Evolutionary conservation across 1,140 invertebrate species (phyloP).

Genomic region (Drosophila yakuba): DNA sequence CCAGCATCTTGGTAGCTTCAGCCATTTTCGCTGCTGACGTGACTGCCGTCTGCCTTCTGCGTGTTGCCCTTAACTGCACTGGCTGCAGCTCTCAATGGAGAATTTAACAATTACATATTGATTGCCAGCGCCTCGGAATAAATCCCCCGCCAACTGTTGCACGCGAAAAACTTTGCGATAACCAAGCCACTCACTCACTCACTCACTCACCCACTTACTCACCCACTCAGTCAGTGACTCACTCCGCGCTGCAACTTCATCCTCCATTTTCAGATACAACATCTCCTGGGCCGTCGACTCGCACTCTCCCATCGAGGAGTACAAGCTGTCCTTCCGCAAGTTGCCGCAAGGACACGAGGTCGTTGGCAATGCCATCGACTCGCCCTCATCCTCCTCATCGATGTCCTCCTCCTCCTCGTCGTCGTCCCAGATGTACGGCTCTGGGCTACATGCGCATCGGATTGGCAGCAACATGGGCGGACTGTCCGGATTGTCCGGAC

Average conservation of each 20-base stretch:
- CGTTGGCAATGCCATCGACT: constrained; percentile 84
- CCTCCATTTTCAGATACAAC: constrained; percentile 86
- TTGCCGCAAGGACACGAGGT: constrained; percentile 85
- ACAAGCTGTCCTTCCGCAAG: constrained; percentile 88
- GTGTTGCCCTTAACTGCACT: constrained; percentile 35
- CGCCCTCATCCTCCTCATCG: constrained; percentile 84
- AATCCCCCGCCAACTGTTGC: constrained; percentile 73
- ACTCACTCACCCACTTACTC: background rate
- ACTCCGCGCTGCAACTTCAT: background rate
- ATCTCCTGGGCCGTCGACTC: constrained; percentile 89
- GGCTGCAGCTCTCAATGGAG: constrained; percentile 40
- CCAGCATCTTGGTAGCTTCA: background rate
- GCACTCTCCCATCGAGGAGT: constrained; percentile 88
- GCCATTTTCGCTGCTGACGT: constrained; percentile 24
- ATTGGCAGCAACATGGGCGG: constrained; percentile 64
- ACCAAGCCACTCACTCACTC: constrained; percentile 27
- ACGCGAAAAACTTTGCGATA: constrained; percentile 54
- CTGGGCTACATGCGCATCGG: constrained; percentile 71
- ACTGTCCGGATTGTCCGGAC: constrained; percentile 28
- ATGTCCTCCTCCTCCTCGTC: constrained; percentile 58
- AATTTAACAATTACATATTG: constrained; percentile 80
- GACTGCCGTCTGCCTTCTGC: constrained; percentile 27
- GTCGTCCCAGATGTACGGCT: constrained; percentile 70
- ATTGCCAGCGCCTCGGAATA: constrained; percentile 59
- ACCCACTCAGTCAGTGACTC: too few relatives aligned